Evolutionary conservation across 2,888 invertebrate species (phyloP).

Genomic region (Synergus japonicus): DNA sequence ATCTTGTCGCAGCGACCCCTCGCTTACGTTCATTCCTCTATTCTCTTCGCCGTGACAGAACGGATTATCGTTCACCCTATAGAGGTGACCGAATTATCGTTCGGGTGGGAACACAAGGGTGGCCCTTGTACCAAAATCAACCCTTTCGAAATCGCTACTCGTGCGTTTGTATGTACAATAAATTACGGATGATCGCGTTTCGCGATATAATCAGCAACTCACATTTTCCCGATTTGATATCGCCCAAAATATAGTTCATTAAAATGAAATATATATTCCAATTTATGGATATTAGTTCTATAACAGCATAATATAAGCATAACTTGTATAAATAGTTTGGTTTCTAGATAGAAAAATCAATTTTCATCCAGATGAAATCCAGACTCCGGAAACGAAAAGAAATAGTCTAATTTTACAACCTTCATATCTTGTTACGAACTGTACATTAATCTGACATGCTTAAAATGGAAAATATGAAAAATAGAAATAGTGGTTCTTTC

Average conservation of each 20-base stretch:
- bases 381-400: not conserved
- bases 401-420: not conserved
- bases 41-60: conserved; percentile 59
- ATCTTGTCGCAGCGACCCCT: conserved; percentile 58
- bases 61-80: conserved; percentile 64
- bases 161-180: conserved; percentile 20
- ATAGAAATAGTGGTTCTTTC: not conserved
- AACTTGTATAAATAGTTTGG: not conserved
- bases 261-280: not conserved
- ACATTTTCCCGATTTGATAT: conserved; percentile 28
- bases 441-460: not conserved
- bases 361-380: not conserved
- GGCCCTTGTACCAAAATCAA: conserved; percentile 55
- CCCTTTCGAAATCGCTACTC: conserved; percentile 34
- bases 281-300: not conserved
- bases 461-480: not conserved
- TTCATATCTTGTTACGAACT: not conserved
- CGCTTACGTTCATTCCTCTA: conserved; percentile 49
- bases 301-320: not conserved
- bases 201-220: conserved; percentile 36
- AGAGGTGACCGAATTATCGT: conserved; percentile 66
- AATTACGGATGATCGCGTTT: conserved; percentile 33
- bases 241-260: conserved; percentile 31
- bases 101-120: conserved; percentile 54
- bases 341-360: not conserved